phyloP scores from a whole-genome alignment of 2,113 vertebrate species.

The Pagrus major region DNA sequence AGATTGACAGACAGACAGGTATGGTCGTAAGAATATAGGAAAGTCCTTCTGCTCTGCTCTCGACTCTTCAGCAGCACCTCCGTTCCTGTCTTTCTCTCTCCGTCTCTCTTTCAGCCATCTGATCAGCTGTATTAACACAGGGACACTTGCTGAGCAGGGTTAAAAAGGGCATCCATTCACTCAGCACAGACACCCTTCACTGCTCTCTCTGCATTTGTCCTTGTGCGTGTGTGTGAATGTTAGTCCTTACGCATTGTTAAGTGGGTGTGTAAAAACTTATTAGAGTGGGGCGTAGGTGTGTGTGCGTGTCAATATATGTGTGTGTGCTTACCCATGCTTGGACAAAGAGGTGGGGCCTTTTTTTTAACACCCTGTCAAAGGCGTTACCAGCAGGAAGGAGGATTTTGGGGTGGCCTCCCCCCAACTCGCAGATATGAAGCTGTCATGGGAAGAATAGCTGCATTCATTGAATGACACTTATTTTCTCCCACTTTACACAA shows the following conservation, averaged over 20 bases:
- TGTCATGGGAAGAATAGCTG: constrained; percentile 98
- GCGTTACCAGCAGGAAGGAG: constrained; percentile 91
- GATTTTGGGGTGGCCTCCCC: constrained; percentile 88
- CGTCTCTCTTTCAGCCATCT: constrained; percentile 88
- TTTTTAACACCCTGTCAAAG: constrained; percentile 98
- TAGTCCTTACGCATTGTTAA: constrained; percentile 55
- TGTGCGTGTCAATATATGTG: constrained; percentile 4
- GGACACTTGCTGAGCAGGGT: constrained; percentile 92
- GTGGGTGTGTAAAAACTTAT: constrained; percentile 82
- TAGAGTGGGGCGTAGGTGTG: constrained; percentile 56
- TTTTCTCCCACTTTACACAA: constrained; percentile 99
- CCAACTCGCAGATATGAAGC: constrained; percentile 98
- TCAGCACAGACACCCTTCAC: constrained; percentile 73
- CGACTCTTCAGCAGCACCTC: constrained; percentile 35
- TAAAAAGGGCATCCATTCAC: constrained; percentile 96
- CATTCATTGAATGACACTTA: constrained; percentile 99
- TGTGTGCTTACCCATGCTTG: constrained; percentile 60
- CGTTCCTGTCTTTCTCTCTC: constrained; percentile 20
- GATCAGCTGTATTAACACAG: constrained; percentile 96
- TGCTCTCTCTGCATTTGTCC: constrained; percentile 46
- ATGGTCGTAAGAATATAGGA: constrained; percentile 87
- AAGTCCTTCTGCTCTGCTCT: constrained; percentile 28
- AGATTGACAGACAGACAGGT: constrained; percentile 85
- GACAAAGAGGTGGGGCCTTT: constrained; percentile 78
- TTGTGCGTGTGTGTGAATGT: constrained; percentile 37